Evolutionary conservation across 1,140 invertebrate species (phyloP).

Genomic region (Euschistus heros): DNA sequence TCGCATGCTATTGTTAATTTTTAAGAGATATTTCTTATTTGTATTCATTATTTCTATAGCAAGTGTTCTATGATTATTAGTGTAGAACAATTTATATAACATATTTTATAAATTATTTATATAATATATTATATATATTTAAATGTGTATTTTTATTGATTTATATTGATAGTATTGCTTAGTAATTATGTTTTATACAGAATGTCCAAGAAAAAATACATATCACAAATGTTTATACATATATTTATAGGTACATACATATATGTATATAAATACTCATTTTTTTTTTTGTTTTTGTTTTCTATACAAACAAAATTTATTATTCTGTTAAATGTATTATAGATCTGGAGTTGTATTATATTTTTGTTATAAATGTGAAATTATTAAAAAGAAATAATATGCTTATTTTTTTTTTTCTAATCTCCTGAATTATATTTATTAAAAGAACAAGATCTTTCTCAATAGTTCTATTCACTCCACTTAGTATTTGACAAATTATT

Average conservation of each 20-base stretch:
- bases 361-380: conserved; percentile 14
- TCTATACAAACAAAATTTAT: neutral
- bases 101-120: too few species aligned
- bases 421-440: too few species aligned
- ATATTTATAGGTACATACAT: neutral
- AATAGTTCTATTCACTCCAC: too few species aligned
- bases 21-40: too few species aligned
- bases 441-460: too few species aligned
- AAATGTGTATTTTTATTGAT: neutral
- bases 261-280: too few species aligned
- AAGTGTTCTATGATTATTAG: too few species aligned
- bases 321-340: conserved; percentile 8
- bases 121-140: conserved; percentile 4
- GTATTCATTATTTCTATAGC: too few species aligned
- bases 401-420: too few species aligned
- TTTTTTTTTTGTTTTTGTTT: conserved; percentile 6
- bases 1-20: too few species aligned
- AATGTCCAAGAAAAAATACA: conserved; percentile 2
- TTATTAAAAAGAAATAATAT: neutral
- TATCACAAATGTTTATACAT: neutral
- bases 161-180: conserved; percentile 1
- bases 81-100: too few species aligned
- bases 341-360: conserved; percentile 10
- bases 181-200: neutral
- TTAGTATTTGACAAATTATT: too few species aligned